phyloP scores from a whole-genome alignment of 2,888 invertebrate species.

The Cephus rjabovi region DNA sequence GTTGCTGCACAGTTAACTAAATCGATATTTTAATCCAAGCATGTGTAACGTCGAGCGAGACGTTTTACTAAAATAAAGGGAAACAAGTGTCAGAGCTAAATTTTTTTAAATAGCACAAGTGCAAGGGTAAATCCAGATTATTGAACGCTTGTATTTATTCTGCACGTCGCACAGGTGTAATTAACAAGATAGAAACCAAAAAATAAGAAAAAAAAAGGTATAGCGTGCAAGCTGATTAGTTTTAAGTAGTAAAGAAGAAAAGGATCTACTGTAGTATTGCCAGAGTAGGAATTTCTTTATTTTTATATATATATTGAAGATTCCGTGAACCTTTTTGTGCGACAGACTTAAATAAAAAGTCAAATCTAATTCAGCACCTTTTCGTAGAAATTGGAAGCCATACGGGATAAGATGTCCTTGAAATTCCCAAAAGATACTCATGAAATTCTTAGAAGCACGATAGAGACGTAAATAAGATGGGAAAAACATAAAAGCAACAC shows the following conservation, averaged over 20 bases:
- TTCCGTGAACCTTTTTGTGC: not conserved
- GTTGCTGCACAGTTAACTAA: not conserved
- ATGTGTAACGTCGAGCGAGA: not conserved
- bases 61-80: not conserved
- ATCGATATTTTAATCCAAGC: not conserved
- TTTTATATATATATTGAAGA: not conserved
- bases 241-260: not conserved
- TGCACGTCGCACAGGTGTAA: not conserved
- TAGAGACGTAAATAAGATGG: not conserved
- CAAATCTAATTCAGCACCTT: not conserved
- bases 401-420: not conserved
- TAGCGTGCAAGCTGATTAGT: not conserved
- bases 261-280: not conserved
- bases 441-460: not conserved
- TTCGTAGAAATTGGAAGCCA: not conserved
- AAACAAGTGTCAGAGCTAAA: not conserved
- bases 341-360: not conserved
- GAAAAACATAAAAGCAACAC: not conserved
- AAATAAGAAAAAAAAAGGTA: not conserved
- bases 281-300: not conserved
- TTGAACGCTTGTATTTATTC: not conserved
- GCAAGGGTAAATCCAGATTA: not conserved
- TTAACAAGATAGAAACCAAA: not conserved
- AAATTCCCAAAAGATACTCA: not conserved
- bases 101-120: not conserved